Conservation (phyloP, 2,888 invertebrate species). For the Leucozona laternaria region DNA sequence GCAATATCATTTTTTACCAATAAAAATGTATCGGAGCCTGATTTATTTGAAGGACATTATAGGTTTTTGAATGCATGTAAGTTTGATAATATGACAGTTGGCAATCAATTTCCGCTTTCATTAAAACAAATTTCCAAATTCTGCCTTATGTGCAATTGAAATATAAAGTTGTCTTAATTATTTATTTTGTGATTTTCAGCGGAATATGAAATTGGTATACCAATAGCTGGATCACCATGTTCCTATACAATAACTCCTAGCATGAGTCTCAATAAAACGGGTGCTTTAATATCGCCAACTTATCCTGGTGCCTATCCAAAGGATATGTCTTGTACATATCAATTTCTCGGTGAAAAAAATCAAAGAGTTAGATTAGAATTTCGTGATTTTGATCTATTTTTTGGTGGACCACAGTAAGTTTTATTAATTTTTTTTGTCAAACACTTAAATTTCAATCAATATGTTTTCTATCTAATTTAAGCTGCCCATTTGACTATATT, state of each 20-base stretch:
- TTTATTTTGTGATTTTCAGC: constrained; percentile 85
- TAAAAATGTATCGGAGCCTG: constrained; percentile 91
- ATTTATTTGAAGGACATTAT: constrained; percentile 94
- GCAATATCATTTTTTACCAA: constrained; percentile 98
- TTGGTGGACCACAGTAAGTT: constrained; percentile 98
- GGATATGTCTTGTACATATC: constrained; percentile 96
- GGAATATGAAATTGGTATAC: constrained; percentile 96
- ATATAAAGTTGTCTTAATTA: not conserved
- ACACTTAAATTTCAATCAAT: not conserved
- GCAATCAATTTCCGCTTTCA: not conserved
- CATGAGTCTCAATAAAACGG: constrained; percentile 88
- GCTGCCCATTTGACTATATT: constrained; percentile 99
- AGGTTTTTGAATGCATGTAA: constrained; percentile 97
- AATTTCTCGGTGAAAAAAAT: constrained; percentile 94
- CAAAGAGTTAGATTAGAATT: constrained; percentile 98
- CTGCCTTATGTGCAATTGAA: not conserved
- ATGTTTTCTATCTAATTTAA: constrained; percentile 81
- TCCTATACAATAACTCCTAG: constrained; percentile 91
- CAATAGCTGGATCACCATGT: constrained; percentile 93
- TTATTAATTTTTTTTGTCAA: constrained; percentile 15
- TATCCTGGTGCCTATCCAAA: constrained; percentile 99
- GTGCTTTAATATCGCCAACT: constrained; percentile 97
- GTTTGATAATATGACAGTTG: constrained; percentile 81
- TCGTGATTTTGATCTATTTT: constrained; percentile 99
- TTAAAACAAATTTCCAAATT: not conserved